Evolutionary conservation across 2,888 invertebrate genomes (phyloP).

Genomic region (Busseola fusca): DNA sequence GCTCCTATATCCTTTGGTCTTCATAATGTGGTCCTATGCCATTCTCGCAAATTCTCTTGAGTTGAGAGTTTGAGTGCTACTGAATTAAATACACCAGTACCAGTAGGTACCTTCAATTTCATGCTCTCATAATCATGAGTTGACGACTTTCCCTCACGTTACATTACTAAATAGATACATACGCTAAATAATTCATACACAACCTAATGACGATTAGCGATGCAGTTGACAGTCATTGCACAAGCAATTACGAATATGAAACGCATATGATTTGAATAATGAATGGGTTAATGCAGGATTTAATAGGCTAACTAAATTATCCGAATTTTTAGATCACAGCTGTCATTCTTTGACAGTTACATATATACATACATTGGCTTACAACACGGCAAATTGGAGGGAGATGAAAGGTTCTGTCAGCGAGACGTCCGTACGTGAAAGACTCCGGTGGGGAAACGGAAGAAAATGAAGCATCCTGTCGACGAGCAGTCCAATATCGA

Average conservation of each 20-base stretch:
- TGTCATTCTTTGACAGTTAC: not conserved
- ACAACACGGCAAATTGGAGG: not conserved
- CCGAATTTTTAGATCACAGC: not conserved
- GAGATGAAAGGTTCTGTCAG: too few relatives aligned
- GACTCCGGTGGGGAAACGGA: too few relatives aligned
- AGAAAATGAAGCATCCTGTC: too few relatives aligned
- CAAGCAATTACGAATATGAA: conserved; percentile 47
- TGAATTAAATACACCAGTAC: conserved; percentile 2
- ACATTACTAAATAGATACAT: conserved; percentile 27
- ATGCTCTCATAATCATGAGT: conserved; percentile 30
- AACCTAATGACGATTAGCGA: conserved; percentile 46
- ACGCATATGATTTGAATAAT: conserved; percentile 52
- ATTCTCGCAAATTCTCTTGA: too few relatives aligned
- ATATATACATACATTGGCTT: too few relatives aligned
- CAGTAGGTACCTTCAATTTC: not conserved
- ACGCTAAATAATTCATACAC: conserved; percentile 52
- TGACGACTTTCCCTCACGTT: conserved; percentile 48
- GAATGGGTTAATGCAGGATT: not conserved
- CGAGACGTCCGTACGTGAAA: too few relatives aligned
- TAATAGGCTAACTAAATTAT: not conserved
- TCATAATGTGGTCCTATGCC: too few relatives aligned
- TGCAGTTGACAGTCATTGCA: conserved; percentile 46
- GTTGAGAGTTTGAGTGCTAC: too few relatives aligned
- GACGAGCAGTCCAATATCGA: too few relatives aligned
- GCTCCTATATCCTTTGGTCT: too few relatives aligned